These are phyloP conservation scores for Drosophila jambulina DNA, from an alignment of 1,140 invertebrate genomes.

Conservation along the genomic window DNA sequence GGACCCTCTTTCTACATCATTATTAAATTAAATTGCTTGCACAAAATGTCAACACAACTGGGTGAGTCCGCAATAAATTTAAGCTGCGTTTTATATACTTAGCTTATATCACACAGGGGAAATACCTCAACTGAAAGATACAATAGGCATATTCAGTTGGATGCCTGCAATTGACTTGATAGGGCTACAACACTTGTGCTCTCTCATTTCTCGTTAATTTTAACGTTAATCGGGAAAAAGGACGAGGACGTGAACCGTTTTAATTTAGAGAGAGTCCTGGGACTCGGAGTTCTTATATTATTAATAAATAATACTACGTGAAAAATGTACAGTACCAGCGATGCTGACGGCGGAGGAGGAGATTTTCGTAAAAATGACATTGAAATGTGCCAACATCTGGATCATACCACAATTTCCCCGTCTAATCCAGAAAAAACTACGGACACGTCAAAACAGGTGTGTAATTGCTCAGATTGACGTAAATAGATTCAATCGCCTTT, in stretches of 20 bases:
- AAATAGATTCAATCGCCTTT: neutral
- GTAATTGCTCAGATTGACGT: neutral
- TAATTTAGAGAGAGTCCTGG: neutral
- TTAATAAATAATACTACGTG: neutral
- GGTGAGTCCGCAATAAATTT: constrained; percentile 17
- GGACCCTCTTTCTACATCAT: constrained; percentile 69
- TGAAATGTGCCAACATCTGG: constrained; percentile 66
- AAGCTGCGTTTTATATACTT: constrained; percentile 47
- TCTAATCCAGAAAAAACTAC: constrained; percentile 13
- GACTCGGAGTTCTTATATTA: neutral
- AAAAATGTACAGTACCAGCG: constrained; percentile 64
- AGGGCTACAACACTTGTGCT: constrained; percentile 34
- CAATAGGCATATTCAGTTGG: constrained; percentile 52
- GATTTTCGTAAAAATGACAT: constrained; percentile 54
- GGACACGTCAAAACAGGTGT: constrained; percentile 46
- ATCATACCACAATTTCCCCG: constrained; percentile 4
- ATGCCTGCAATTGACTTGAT: constrained; percentile 48
- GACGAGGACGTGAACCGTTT: neutral
- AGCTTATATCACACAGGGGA: constrained; percentile 19
- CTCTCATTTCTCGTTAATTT: neutral
- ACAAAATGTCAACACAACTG: constrained; percentile 48
- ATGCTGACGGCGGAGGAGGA: constrained; percentile 55
- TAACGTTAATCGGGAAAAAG: neutral
- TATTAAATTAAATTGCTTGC: constrained; percentile 80
- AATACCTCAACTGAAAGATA: constrained; percentile 10